Conservation (phyloP, 2,113 vertebrate genomes). For the Phyllostomus hastatus region DNA sequence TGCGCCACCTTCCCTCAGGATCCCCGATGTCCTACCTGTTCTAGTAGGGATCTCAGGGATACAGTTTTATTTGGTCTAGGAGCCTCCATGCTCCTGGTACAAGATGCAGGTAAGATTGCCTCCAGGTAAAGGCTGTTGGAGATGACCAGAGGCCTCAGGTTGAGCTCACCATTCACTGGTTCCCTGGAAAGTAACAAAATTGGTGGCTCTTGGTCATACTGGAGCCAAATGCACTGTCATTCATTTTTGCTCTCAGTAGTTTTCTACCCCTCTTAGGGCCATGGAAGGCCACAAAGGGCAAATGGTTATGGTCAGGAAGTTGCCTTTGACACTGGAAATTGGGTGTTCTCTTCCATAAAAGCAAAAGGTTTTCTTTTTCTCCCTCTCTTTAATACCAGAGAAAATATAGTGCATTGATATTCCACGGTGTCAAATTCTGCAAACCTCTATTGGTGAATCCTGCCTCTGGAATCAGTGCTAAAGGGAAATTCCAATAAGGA, state of each 20-base stretch:
- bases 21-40: not conserved
- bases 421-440: not conserved
- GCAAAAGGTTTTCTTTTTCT: not conserved
- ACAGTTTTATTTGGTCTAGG: not conserved
- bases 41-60: not conserved
- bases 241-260: not conserved
- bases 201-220: not conserved
- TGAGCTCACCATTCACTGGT: not conserved
- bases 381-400: not conserved
- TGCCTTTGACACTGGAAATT: not conserved
- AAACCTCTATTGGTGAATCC: not conserved
- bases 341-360: not conserved
- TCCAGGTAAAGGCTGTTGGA: not conserved
- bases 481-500: not conserved
- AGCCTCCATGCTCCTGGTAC: fast-evolving
- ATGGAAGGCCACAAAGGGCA: not conserved
- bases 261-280: not conserved
- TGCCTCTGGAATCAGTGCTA: not conserved
- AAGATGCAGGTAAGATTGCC: not conserved
- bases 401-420: not conserved
- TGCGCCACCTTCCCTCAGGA: not conserved
- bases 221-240: not conserved
- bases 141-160: not conserved
- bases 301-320: not conserved
- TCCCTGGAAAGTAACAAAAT: not conserved